Evolutionary conservation across 2,888 invertebrate species (phyloP), one percentile per base, ranked within the genome.

Genomic region (Xestia c-nigrum): DNA sequence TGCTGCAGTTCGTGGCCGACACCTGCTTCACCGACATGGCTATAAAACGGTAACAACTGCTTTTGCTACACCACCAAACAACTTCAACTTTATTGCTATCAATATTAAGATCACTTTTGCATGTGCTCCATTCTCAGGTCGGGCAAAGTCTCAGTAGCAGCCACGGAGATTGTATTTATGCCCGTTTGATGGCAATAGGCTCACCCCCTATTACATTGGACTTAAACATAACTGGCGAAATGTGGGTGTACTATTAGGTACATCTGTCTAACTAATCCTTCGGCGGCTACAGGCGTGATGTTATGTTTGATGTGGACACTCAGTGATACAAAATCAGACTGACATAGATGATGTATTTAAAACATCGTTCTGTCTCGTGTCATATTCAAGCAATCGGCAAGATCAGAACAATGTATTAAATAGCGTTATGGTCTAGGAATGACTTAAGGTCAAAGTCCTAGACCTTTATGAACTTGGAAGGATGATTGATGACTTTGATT

Each of bases 21-120:
- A 93, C 94, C 2, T 95, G 97, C 90, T 97, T 97, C 90, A 90
- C 93, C 5, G 85, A 87, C 12, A 89, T 92, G 24, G 96, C 96
- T 5, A 80, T 96, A 3, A 84, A 93, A 63, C 90, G 95, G 96
- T 96, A 83, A 63, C 24, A 19, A 43, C 10, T 1, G 1, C 0
- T 7, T 50, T 50, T 52, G 19, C 19, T 10, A 63, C 5, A 24
- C 6, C 12, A 12, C 5, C n/a, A 64, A 40, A 14, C 3, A 64
- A 64, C 12, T n/a, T 14, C 43, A 16, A 7, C 64, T n/a, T 43
- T 64, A n/a, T 43, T 43, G 3, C 7, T 7, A 43, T n/a, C 3
- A n/a, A 14, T n/a, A n/a, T 64, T 24, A 59, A 16, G 24, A 59
- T 59, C 7, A 16, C 7, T 59, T 59, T 50, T 50, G 6, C 5